Percentiles rank a stretch among this genome's conserved stretches.
phyloP scores from a whole-genome alignment of 2,113 vertebrate species.

The Australoheros scitulus region DNA sequence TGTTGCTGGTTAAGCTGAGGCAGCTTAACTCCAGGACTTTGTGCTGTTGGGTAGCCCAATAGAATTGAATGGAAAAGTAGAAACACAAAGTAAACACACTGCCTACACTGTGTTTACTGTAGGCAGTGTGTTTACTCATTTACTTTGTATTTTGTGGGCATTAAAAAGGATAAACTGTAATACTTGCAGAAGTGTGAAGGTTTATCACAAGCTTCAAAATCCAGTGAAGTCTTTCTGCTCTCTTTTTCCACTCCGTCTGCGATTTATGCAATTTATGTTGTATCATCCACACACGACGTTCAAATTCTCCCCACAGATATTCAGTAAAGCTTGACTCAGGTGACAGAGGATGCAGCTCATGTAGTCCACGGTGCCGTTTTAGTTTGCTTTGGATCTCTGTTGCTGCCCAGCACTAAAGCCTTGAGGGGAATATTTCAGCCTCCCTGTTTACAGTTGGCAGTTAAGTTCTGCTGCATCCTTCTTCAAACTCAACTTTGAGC shows the following conservation, averaged over 20 bases:
- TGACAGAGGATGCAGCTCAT: neutral
- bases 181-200: too few species aligned
- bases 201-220: neutral
- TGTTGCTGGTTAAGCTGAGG: neutral
- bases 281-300: neutral
- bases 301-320: neutral
- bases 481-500: neutral
- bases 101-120: too few species aligned
- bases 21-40: neutral
- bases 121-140: too few species aligned
- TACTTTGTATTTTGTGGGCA: neutral
- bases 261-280: neutral
- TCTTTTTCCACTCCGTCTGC: rapidly evolving
- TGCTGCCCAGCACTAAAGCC: rapidly evolving
- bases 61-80: neutral
- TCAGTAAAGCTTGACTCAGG: rapidly evolving
- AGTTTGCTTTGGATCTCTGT: neutral
- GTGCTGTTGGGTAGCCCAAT: too few species aligned
- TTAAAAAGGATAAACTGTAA: neutral
- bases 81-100: too few species aligned
- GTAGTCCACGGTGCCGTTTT: rapidly evolving
- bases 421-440: neutral
- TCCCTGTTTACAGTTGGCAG: too few species aligned
- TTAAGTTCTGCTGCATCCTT: too few species aligned
- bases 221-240: neutral